Evolutionary conservation across 2,113 vertebrate species (phyloP).

Genomic region (Gymnarchus niloticus): DNA sequence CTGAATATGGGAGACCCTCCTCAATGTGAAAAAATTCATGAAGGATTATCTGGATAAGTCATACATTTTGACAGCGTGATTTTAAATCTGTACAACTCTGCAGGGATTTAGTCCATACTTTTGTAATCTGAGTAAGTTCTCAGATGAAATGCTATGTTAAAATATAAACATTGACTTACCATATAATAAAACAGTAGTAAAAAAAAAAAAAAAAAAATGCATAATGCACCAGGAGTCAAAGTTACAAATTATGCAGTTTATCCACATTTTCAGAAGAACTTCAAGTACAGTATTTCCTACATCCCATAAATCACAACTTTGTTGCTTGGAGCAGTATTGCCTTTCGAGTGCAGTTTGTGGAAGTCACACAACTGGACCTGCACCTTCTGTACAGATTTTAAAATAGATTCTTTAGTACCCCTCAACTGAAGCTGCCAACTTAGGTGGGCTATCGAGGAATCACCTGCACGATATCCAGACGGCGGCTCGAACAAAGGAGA

Average conservation of each 20-base stretch:
- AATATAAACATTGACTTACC: neutral
- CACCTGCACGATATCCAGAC: neutral
- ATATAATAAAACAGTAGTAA: neutral
- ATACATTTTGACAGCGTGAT: conserved; percentile 29
- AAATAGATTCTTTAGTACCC: neutral
- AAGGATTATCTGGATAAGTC: conserved; percentile 25
- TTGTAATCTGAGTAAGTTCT: conserved; percentile 8
- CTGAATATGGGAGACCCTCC: neutral
- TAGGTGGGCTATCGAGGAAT: neutral
- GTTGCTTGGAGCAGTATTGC: neutral
- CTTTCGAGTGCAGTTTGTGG: neutral
- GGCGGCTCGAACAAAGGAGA: neutral
- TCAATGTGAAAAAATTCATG: neutral
- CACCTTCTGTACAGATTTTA: neutral
- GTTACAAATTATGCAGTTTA: neutral
- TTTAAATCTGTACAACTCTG: conserved; percentile 1
- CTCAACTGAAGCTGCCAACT: neutral
- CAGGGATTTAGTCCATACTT: conserved; percentile 8
- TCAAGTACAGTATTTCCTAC: neutral
- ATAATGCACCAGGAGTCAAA: neutral
- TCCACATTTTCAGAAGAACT: neutral
- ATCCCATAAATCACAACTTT: neutral
- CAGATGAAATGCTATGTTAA: neutral
- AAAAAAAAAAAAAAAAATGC: too few species aligned
- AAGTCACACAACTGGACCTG: neutral